Evolutionary conservation across 2,797 vertebrate species (phyloP).

Genomic region (Falco concolor): DNA sequence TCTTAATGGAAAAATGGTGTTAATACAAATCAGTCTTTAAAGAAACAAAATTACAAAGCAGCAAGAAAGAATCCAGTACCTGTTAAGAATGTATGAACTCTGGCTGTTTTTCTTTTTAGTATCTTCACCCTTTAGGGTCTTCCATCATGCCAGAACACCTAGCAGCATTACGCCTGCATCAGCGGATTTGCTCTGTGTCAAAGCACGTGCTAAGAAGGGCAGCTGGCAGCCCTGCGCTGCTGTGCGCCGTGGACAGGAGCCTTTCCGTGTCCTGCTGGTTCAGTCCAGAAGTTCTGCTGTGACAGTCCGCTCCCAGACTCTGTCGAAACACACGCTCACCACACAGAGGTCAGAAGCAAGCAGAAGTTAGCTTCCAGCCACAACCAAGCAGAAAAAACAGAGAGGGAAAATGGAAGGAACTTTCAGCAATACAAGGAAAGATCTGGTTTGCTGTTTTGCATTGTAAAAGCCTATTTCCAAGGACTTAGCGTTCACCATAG

Average conservation of each 20-base stretch:
- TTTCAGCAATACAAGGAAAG: not conserved
- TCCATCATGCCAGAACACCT: not conserved
- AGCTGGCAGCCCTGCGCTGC: not conserved
- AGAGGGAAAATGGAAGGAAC: not conserved
- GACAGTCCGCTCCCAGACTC: not conserved
- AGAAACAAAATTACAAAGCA: too few relatives aligned
- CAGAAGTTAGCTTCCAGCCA: not conserved
- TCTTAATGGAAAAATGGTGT: not conserved
- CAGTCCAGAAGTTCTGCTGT: not conserved
- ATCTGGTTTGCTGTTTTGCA: not conserved
- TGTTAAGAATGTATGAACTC: not conserved
- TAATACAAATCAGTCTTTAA: not conserved
- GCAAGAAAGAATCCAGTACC: not conserved
- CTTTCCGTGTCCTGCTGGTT: not conserved
- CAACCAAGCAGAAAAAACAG: not conserved
- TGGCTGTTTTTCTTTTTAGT: not conserved
- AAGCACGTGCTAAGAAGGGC: not conserved
- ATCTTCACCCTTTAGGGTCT: not conserved
- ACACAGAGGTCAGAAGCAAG: not conserved
- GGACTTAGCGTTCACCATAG: not conserved
- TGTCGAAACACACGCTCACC: not conserved
- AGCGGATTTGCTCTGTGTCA: not conserved
- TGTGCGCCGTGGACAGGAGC: rapidly evolving
- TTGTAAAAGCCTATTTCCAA: not conserved
- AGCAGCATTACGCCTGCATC: not conserved